phyloP scores from a whole-genome alignment of 2,888 invertebrate species.

The Lingula anatina region DNA sequence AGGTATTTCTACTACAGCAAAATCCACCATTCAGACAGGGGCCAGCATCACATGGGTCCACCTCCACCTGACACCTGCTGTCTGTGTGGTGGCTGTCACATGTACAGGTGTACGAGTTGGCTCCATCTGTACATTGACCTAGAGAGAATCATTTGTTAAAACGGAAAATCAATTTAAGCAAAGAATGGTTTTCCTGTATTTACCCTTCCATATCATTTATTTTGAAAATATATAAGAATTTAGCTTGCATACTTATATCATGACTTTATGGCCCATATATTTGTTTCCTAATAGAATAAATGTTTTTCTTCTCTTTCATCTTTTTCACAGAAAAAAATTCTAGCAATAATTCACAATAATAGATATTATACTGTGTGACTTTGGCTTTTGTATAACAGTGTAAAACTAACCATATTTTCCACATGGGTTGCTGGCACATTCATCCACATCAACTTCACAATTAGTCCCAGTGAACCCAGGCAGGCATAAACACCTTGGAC shows the following conservation, averaged over 20 bases:
- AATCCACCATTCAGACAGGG: conserved; percentile 35
- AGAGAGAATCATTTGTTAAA: no score
- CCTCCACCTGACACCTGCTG: conserved; percentile 19
- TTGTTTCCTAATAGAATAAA: no score
- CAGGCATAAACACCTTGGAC: conserved; percentile 26
- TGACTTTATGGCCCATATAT: no score
- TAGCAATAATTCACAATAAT: no score
- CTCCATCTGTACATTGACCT: conserved; percentile 38
- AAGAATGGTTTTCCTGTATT: background rate
- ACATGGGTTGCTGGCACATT: conserved; percentile 28
- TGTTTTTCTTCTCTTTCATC: no score
- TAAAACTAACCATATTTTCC: no score
- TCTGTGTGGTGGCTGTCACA: conserved; percentile 31
- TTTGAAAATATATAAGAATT: background rate
- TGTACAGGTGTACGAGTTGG: conserved; percentile 26
- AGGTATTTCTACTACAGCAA: conserved; percentile 20
- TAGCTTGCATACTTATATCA: no score
- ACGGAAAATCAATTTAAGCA: background rate
- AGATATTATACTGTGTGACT: no score
- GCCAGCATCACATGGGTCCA: conserved; percentile 30
- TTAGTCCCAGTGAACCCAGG: conserved; percentile 29
- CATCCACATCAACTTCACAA: conserved; percentile 36
- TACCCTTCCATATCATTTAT: background rate
- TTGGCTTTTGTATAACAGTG: no score
- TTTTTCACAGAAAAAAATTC: no score